Evolutionary conservation across 2,888 invertebrate genomes (phyloP), one percentile per base, ranked within the genome.

Genomic region (Chaetogeoica ovagalla): DNA sequence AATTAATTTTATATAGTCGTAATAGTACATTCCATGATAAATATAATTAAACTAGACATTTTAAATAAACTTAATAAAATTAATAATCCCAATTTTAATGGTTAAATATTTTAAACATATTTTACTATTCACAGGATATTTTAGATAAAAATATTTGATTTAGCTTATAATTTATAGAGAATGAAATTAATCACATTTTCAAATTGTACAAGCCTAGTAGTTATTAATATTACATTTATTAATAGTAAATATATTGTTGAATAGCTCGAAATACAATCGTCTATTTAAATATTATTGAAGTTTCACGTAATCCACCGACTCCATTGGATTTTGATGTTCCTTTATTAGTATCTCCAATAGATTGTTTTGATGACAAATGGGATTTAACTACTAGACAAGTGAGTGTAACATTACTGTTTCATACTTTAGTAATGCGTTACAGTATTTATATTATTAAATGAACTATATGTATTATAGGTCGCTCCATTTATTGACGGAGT

Each of bases 311-410:
- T 85, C 96, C 97, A 0, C 89, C 90, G 0, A 88, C 90, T 5
- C 95, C 97, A 0, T 89, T 91, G 82, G 96, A 96, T 86, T 92
- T 95, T 86, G 94, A 96, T 87, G 97, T 98, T 2, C 97, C 97
- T 0, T 91, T 97, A 75, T 90, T 97, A 83, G 87, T 92, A 37
- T 91, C 91, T 2, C 90, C 91, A 73, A 87, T 90, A 17, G 89
- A 90, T 83, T 88, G 90, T 30, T 90, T 91, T 52, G 89, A 90
- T 8, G 91, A 93, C 62, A 92, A 94, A 82, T 97, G 97, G 96
- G 97, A 97, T 86, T 89, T 97, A 55, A 97, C 97, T 1, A 97
- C 97, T 0, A 93, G 95, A 86, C 96, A 96, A 90, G 94, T 94
- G 82, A 85, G 85, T 83, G 8, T 48, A 65, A 73, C 52, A 63